Base-by-base conservation (phyloP, 92 coral and sea anemone genomes). In the Epizoanthus fatuus region DNA sequence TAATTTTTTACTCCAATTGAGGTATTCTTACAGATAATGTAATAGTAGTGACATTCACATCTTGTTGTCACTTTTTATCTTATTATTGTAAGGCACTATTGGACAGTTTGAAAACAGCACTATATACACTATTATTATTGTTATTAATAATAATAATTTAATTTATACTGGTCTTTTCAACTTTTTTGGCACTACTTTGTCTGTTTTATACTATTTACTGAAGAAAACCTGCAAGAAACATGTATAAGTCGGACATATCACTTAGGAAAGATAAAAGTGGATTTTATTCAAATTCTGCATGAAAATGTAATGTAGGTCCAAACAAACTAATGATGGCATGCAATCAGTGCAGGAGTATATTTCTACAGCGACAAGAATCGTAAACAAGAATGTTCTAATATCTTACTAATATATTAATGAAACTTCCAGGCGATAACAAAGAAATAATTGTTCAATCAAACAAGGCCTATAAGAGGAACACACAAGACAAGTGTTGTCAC, bases 291-390 rank as follows among this genome's bases (percentile, higher is more conserved):
- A 70, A 16, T n/a, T 72, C 15, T 14, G 0, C 6, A 20, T 7
- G 35, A 39, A 45, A 58, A 12, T 19, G 37, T 39, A 76, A 58
- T 39, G 7, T 29, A 76, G 1, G 17, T 8, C 54, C n/a, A 37
- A 39, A 64, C 14, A 12, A 35, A 22, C 5, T 13, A 0, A 13
- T 16, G 2, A 35, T 76, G 68, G 17, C 37, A 7, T 15, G 2
- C 53, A 10, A 49, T 74, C 17, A n/a, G 7, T 16, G 2, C 65
- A 16, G 55, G n/a, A n/a, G n/a, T 40, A 14, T 42, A 42, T 77
- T 77, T 76, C 81, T 76, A 76, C 81, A 76, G 82, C 52, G 82
- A 59, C 71, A 59, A 77, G 8, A 60, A 17, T 77, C 47, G 47
- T 19, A 62, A 60, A 19, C 58, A 60, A 77, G 69, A 77, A 60